These are phyloP conservation scores for Aphelenchoides besseyi DNA, from an alignment of 1,140 invertebrate genomes.

Conservation along the genomic window DNA sequence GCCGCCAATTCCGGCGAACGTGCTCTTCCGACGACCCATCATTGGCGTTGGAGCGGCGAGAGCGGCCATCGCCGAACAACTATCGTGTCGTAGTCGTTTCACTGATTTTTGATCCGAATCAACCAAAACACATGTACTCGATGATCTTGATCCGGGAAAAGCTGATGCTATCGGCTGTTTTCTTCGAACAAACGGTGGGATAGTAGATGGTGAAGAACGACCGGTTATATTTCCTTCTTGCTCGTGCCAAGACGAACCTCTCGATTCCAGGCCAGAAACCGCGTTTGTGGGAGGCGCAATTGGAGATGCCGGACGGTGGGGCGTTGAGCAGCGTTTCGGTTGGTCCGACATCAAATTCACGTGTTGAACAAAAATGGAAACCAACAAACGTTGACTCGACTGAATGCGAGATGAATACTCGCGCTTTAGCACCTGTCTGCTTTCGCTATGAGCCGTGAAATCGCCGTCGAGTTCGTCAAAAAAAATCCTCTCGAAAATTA, in stretches of 20 bases:
- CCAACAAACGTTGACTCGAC: neutral
- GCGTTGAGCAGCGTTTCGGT: neutral
- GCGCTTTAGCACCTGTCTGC: neutral
- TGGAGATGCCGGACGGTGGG: neutral
- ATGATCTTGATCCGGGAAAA: neutral
- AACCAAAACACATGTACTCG: neutral
- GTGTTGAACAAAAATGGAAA: neutral
- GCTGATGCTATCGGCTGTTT: neutral
- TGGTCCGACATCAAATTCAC: neutral
- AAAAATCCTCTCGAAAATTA: too few relatives aligned
- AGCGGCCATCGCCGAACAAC: neutral
- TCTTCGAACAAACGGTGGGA: neutral
- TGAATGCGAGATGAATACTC: neutral
- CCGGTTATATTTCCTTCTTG: neutral
- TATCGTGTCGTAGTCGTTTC: neutral
- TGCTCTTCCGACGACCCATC: slow-evolving; percentile 13
- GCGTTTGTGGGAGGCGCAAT: slow-evolving; percentile 12
- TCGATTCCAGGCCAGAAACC: neutral
- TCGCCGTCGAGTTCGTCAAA: too few relatives aligned
- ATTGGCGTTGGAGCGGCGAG: neutral
- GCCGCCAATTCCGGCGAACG: slow-evolving; percentile 18
- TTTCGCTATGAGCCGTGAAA: neutral
- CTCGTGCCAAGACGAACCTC: neutral
- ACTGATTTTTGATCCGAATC: neutral
- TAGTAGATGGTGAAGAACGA: neutral